Base-by-base conservation (phyloP, 2,113 vertebrate species). In the Saguinus midas region DNA sequence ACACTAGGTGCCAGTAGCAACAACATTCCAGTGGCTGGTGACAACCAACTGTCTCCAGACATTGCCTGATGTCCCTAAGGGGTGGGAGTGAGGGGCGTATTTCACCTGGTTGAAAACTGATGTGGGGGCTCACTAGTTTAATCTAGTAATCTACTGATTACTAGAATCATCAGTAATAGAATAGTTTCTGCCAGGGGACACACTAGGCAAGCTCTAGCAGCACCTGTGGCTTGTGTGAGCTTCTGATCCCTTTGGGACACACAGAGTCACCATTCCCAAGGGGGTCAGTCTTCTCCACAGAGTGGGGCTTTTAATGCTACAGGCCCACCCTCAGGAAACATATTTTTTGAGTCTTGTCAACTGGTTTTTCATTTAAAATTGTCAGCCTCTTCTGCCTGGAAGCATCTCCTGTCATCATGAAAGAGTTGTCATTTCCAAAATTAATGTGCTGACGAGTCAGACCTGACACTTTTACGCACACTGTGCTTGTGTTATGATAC, bases 341-440 rank as follows among this genome's bases (percentile, higher is more conserved):
- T 17, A 75, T 57, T 89, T 94, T 79, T 96, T 55, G 80, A 50
- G 52, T 90, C 73, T 95, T 35, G 27, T 90, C 75, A 80, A 66
- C 73, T n/a, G 57, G 68, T 76, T 95, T 97, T 96, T 97, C 87
- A 73, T 73, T 94, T 92, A 52, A 86, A 86, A 95, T 75, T 76
- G 70, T 66, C 79, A 48, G 64, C 29, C 79, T 97, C 43, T 91
- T 73, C 27, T 92, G 48, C 95, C 61, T 68, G 70, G 72, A 96
- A 97, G 64, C 23, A 84, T 84, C 55, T 90, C 55, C 45, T 80
- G 40, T 90, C 97, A 89, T 94, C 82, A 76, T 89, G 58, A 96
- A 94, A 97, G 64, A 97, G 87, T 57, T 93, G 75, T 96, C 94
- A 86, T 66, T 95, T 97, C 92, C 95, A 94, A 96, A 97, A 97